Evolutionary conservation across 2,113 vertebrate genomes (phyloP), one percentile per base, ranked within the genome.

Genomic region (Peucedramus taeniatus): DNA sequence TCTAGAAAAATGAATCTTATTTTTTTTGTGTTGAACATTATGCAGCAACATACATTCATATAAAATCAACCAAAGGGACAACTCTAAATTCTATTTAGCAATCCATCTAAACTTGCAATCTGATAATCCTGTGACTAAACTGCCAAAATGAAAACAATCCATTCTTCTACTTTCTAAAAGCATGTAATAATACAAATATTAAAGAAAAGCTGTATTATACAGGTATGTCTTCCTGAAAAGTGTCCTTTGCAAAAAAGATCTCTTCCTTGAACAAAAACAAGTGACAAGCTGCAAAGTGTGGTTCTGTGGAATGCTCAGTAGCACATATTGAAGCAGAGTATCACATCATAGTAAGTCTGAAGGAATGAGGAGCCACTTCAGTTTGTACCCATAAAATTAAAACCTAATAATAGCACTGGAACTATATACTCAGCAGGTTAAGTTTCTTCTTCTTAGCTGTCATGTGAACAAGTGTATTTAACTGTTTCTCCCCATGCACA

Each of bases 311-410:
- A 92, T 97, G 96, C 90, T 96, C 83, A 85, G 31, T 63, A 95
- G 88, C 86, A 53, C 35, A 87, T 35, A 74, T 14, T 91, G 94
- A 97, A 95, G 80, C 75, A 88, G 77, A 93, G 28, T 30, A 78
- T 91, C 88, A 83, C 68, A 80, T 82, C 84, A 80, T 77, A 95
- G 6, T 19, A 82, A 96, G 84, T 72, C 92, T 97, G 90, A 97
- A 96, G 94, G 90, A 98, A 97, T 94, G 86, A 92, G 86, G 35
- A 93, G 75, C 92, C 80, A 95, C 95, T 95, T 97, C 96, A 97
- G 92, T 95, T 92, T 98, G 91, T 89, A 97, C 69, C 69, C 70
- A 95, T 89, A 95, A 90, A 91, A 96, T 80, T 85, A 71, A 96
- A 96, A 80, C 69, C 89, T 87, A 87, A 83, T 93, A 93, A 91